Evolutionary conservation across 1,140 invertebrate species (phyloP), one percentile per base, ranked within the genome.

Genomic region (Anthonomus grandis): DNA sequence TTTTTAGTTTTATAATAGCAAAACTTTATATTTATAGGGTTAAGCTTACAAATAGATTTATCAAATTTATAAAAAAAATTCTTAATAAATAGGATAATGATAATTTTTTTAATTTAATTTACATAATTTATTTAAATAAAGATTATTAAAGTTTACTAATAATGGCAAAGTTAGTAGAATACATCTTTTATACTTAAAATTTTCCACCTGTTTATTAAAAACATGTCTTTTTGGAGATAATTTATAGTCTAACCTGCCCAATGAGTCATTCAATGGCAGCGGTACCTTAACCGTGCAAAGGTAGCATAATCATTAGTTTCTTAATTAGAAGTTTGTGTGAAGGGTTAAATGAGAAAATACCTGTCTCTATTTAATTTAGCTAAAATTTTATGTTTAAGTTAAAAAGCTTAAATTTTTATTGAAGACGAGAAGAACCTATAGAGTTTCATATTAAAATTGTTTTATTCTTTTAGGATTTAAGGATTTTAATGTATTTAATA

Each of bases 141-240:
- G 67, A 60, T 68, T 72, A 67, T 67, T 69, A 70, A n/a, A n/a
- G n/a, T n/a, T n/a, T 64, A 54, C 55, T 58, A 51, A 64, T 64
- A 65, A 68, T 34, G 36, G 12, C n/a, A 24, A 34, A 60, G 78
- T 74, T 76, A 77, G 77, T 72, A 44, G 8, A 44, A 44, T 21
- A 12, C 19, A 21, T 6, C 18, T 44, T 19, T 44, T 19, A 21
- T 19, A 21, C 9, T 44, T n/a, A n/a, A n/a, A n/a, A 74, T 76
- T 79, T 77, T 81, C 78, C 76, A 80, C 76, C 76, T 85, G 82
- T 85, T 86, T 86, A 85, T 67, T 79, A 86, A 86, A 86, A 86
- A 86, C 81, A 84, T 86, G 73, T 78, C 77, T 79, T 81, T 76
- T 77, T 74, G 78, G 70, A 59, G 55, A 72, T 76, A 74, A 79